Evolutionary conservation across 2,888 invertebrate genomes (phyloP).

Genomic region (Drosophila pseudotakahashii): DNA sequence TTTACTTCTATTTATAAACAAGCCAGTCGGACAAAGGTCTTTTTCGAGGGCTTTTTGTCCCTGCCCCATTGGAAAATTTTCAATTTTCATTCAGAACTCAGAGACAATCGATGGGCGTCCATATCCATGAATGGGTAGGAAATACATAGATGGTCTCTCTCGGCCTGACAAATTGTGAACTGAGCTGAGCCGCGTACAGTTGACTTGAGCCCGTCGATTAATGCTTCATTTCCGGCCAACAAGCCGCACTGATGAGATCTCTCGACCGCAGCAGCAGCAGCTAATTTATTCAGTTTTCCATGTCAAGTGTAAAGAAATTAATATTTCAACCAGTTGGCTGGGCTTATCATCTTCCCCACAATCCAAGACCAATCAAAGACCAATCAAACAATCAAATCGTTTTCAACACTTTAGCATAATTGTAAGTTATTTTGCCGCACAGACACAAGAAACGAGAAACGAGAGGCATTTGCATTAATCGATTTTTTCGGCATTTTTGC

Average conservation of each 20-base stretch:
- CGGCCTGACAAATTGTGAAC: slow-evolving; percentile 66
- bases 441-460: background rate
- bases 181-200: slow-evolving; percentile 26
- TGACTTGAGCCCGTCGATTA: slow-evolving; percentile 55
- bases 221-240: slow-evolving; percentile 67
- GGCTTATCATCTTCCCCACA: no score
- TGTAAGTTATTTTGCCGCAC: slow-evolving; percentile 66
- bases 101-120: slow-evolving; percentile 47
- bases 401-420: slow-evolving; percentile 75
- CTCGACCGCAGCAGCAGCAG: background rate
- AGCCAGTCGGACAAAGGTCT: slow-evolving; percentile 69
- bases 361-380: slow-evolving; percentile 53
- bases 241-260: slow-evolving; percentile 12
- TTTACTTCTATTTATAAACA: slow-evolving; percentile 80
- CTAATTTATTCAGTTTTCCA: slow-evolving; percentile 45
- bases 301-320: slow-evolving; percentile 72
- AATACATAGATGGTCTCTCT: slow-evolving; percentile 18
- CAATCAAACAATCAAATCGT: slow-evolving; percentile 60
- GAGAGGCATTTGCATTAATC: slow-evolving; percentile 70
- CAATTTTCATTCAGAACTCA: slow-evolving; percentile 70
- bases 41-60: slow-evolving; percentile 26
- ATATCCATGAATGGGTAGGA: slow-evolving; percentile 66
- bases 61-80: slow-evolving; percentile 40
- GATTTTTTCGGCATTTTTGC: slow-evolving; percentile 55
- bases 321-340: slow-evolving; percentile 43